Percentiles rank a stretch among this genome's conserved stretches.
These are phyloP conservation scores for Drosophila triauraria DNA, from an alignment of 1,140 invertebrate species.

Conservation along the genomic window DNA sequence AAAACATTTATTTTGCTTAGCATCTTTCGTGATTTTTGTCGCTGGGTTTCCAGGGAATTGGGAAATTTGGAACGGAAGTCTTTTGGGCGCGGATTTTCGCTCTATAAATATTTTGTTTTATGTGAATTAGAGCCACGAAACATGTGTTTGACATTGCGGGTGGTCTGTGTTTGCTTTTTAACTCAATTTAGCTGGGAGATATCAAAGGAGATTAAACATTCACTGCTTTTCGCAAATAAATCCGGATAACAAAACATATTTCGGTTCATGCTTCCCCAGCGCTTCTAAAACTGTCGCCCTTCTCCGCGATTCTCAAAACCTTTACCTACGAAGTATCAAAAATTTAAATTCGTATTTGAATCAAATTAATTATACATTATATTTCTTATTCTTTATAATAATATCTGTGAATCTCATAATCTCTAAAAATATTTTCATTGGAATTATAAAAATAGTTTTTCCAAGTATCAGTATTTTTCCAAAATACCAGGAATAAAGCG, in stretches of 20 bases:
- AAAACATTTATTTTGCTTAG: constrained; percentile 26
- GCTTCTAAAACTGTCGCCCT: background rate
- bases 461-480: too few relatives aligned
- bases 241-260: background rate
- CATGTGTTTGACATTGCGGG: constrained; percentile 40
- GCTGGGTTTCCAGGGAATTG: constrained; percentile 21
- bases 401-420: background rate
- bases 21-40: constrained; percentile 20
- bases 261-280: background rate
- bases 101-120: constrained; percentile 39
- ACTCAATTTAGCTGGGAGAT: background rate
- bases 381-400: background rate
- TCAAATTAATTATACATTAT: too few relatives aligned
- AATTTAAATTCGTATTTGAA: too few relatives aligned
- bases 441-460: background rate
- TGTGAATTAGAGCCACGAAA: constrained; percentile 21
- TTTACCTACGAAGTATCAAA: background rate
- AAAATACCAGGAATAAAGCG: constrained; percentile 2
- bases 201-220: background rate
- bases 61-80: constrained; percentile 47
- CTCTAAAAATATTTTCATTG: background rate
- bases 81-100: constrained; percentile 26
- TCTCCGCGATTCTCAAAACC: background rate
- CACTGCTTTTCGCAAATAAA: background rate
- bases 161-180: constrained; percentile 10